Base-by-base conservation (phyloP, 2,113 vertebrate species). In the Lethenteron camtschaticum region DNA sequence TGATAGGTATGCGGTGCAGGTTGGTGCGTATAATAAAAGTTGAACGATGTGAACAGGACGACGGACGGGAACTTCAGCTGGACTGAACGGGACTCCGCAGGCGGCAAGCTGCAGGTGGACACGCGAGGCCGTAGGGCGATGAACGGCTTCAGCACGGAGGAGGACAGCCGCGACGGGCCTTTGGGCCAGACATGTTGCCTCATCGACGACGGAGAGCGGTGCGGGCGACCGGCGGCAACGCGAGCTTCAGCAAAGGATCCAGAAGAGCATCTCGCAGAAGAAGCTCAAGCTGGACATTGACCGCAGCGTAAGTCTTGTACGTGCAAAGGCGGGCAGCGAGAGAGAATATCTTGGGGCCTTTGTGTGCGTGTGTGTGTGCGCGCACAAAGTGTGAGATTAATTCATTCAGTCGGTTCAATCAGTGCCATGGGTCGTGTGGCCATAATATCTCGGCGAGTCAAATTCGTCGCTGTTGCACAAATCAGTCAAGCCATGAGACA, bases 121-220 rank as follows among this genome's bases (percentile, higher is more conserved):
- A 41, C 41, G 41, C 41, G 41, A 41, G 41, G 41, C 41, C 41
- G 41, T 41, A 7, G 41, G 41, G 41, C 68, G 63, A 95, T 95
- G 91, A 95, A 96, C 80, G 91, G 90, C 20, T 96, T 95, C 79
- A 95, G 91, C 79, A 95, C 91, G 0, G 90, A 96, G 75, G 88
- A 91, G 73, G 90, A 96, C 81, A 92, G 89, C 81, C 87, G 90
- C 78, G 90, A 92, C 71, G 90, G 87, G 59, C 85, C 86, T 60
- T 89, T 86, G 74, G 89, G 89, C 7, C 90, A 96, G 85, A 94
- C 85, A 81, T 96, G 92, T 81, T 96, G 92, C 73, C 83, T 96
- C 79, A 88, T 96, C 77, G 90, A 90, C 77, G 90, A 87, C 79
- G 90, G 90, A 10, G 88, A 94, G 78, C 88, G 92, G 71, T 96